Percentiles rank a stretch among this genome's conserved stretches.
phyloP scores from a whole-genome alignment of 2,888 invertebrate species.

The Serripes groenlandicus region DNA sequence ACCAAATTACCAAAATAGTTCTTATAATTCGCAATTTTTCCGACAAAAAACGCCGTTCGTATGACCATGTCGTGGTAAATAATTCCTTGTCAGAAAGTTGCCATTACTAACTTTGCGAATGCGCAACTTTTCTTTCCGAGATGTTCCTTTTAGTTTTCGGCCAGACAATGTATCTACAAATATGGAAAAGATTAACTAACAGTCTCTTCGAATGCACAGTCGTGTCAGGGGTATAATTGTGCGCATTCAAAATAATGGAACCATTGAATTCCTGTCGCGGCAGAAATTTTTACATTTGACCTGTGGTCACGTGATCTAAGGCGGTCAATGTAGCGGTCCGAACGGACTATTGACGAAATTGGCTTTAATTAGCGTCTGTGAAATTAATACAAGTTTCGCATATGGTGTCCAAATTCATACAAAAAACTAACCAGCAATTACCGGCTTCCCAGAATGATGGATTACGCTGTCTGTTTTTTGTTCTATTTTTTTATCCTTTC shows the following conservation, averaged over 20 bases:
- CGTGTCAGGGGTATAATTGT: no score
- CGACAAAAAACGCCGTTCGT: no score
- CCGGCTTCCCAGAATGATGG: slow-evolving; percentile 17
- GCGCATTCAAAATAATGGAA: no score
- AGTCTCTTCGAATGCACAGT: no score
- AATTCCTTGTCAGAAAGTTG: no score
- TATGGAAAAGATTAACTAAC: no score
- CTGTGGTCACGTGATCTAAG: slow-evolving; percentile 32
- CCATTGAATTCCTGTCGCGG: no score
- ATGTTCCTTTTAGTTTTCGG: no score
- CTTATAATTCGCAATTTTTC: background rate
- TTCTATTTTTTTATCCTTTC: background rate
- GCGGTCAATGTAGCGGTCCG: slow-evolving; percentile 11
- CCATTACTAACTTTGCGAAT: no score
- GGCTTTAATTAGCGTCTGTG: slow-evolving; percentile 35
- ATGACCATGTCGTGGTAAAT: no score
- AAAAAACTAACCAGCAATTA: slow-evolving; percentile 46
- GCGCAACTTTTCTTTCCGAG: no score
- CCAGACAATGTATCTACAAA: no score
- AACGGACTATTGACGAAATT: slow-evolving; percentile 15
- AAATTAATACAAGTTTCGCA: slow-evolving; percentile 38
- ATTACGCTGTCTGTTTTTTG: slow-evolving; percentile 21
- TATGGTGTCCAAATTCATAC: slow-evolving; percentile 44
- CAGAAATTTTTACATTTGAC: slow-evolving; percentile 13
- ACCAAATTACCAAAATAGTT: slow-evolving; percentile 59